Evolutionary conservation across 1,140 invertebrate species (phyloP).

Genomic region (Brachionus sp.): DNA sequence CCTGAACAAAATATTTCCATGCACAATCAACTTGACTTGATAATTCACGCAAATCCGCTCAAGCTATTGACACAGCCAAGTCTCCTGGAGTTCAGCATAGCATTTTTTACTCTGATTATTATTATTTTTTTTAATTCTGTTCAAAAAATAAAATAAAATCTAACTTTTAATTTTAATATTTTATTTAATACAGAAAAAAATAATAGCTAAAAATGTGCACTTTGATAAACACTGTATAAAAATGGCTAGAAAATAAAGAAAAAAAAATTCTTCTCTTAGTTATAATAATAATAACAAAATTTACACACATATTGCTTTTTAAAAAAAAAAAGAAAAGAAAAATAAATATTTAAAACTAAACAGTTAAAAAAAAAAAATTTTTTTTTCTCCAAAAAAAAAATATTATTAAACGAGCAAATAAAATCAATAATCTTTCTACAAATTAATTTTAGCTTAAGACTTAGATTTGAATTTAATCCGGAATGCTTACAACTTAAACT

Average conservation of each 20-base stretch:
- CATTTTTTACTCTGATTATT: no score
- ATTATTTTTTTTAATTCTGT: no score
- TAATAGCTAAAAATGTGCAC: background rate
- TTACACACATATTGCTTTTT: background rate
- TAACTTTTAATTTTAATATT: background rate
- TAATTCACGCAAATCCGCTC: background rate
- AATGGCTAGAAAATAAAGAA: background rate
- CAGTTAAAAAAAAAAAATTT: background rate
- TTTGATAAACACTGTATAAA: slow-evolving; percentile 5
- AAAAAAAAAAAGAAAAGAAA: background rate
- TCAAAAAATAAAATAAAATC: no score
- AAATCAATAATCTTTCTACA: background rate
- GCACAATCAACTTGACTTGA: background rate
- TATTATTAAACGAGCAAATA: background rate
- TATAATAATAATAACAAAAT: background rate
- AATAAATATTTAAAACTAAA: background rate
- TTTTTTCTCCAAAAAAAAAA: no score
- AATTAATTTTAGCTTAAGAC: background rate
- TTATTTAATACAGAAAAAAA: slow-evolving; percentile 10
- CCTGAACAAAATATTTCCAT: background rate
- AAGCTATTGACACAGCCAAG: background rate
- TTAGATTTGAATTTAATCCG: background rate
- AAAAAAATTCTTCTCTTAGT: slow-evolving; percentile 5
- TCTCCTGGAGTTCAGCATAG: background rate
- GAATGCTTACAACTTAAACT: background rate